Evolutionary conservation across 2,113 vertebrate genomes (phyloP), one percentile per base, ranked within the genome.

Genomic region (Labrus mixtus): DNA sequence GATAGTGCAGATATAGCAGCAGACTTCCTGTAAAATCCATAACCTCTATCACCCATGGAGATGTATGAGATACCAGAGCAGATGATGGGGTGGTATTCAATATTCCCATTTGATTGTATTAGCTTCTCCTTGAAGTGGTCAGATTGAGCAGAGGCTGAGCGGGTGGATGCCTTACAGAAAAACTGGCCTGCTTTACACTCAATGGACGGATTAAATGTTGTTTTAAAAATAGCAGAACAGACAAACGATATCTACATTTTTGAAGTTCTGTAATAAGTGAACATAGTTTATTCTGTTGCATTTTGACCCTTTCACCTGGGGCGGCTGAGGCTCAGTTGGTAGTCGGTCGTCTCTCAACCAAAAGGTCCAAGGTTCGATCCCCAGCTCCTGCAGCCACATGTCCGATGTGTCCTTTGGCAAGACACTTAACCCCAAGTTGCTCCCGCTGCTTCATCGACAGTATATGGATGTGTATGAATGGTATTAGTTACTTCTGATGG

Each of bases 21-120:
- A 22, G 71, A 60, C 70, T 86, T 86, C 77, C 68, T 78, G 75
- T 82, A 68, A 81, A 72, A 48, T 64, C 75, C 68, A 80, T 85
- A 71, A 78, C 46, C 64, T 66, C 23, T 39, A 43, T 56, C 65
- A 53, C 78, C 45, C 15, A 3, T 50, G 10, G 78, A 73, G 22
- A 3, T 68, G 55, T 67, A 73, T 53, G 50, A 22, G 66, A 75
- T 70, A 57, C 15, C 72, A 59, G 54, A 55, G 68, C n/a, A 51
- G 29, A 59, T 63, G 68, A 78, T 74, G 69, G 56, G 33, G 36
- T 57, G 67, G 3, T 37, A 69, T 79, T 84, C 73, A 71, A 59
- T 85, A 82, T 59, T 50, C 46, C 33, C 33, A 45, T 43, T 59
- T 64, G 33, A 59, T 75, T 79, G 41, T 13, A 60, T 85, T 70